Base-by-base conservation (phyloP, 2,797 vertebrate species). In the Coreius guichenoti region DNA sequence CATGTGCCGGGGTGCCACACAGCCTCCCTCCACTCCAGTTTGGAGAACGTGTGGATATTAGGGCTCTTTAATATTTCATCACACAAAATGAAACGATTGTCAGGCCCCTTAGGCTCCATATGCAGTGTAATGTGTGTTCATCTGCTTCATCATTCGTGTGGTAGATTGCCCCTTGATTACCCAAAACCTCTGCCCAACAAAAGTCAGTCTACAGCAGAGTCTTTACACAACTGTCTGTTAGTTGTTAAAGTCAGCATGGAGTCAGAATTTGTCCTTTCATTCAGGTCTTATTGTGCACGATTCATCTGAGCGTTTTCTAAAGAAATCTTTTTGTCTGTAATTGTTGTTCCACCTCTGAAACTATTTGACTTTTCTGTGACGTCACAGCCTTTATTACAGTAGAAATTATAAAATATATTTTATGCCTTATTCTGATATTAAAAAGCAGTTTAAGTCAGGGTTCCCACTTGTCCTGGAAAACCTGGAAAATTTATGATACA, bases 61-160 rank as follows among this genome's bases (percentile, higher is more conserved):
- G 89, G 89, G 82, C 87, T 92, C 61, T 88, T 94, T 79, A 93
- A 93, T 94, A 93, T 95, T 95, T 94, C 73, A 95, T 93, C 63
- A 49, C 75, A 83, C 89, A 88, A 89, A 68, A 89, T 82, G 81
- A 91, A 88, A 90, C 33, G n/a, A 89, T 79, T 86, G 65, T 75
- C 70, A 89, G 67, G 8, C 33, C 81, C 79, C 58, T 39, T 26
- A 13, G 87, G 82, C 45, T 87, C 82, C 23, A 39, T 56, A 82
- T 84, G 69, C 45, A 77, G 47, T 56, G 9, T 68, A 39, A 68
- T 77, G 47, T 49, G 70, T 56, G 63, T 83, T 84, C 31, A 16
- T 67, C 16, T 16, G 11, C n/a, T 29, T 17, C 3, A 12, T 65
- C 1, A 23, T 31, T 36, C 56, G 58, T 31, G 36, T 31, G 31